These are phyloP conservation scores for Gobionotothen gibberifrons DNA, from an alignment of 2,797 vertebrate species.

Conservation along the genomic window DNA sequence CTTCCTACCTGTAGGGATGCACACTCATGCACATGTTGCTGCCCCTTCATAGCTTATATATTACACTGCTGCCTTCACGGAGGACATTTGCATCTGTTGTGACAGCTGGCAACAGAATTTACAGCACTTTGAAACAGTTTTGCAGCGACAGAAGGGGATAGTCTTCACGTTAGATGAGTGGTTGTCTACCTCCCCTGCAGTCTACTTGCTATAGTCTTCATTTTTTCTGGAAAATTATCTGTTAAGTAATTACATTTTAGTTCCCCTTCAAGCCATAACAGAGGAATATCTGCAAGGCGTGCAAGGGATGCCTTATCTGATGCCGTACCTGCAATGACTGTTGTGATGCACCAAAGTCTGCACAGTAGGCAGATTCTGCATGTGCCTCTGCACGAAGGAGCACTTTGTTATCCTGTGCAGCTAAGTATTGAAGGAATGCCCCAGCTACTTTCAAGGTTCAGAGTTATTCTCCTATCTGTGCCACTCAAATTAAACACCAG, in stretches of 20 bases:
- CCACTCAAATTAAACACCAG: slow-evolving; percentile 38
- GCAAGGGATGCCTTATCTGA: slow-evolving; percentile 30
- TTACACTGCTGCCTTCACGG: background rate
- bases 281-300: slow-evolving; percentile 48
- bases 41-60: background rate
- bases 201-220: background rate
- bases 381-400: slow-evolving; percentile 35
- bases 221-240: slow-evolving; percentile 27
- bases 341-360: slow-evolving; percentile 41
- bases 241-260: slow-evolving; percentile 33
- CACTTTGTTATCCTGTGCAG: slow-evolving; percentile 49
- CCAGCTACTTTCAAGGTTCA: slow-evolving; percentile 37
- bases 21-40: background rate
- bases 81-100: slow-evolving; percentile 9
- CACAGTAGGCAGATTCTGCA: slow-evolving; percentile 47
- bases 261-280: slow-evolving; percentile 27
- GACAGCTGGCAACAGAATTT: slow-evolving; percentile 23
- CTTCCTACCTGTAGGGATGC: background rate
- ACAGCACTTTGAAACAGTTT: background rate
- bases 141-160: background rate
- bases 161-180: slow-evolving; percentile 15
- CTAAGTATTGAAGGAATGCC: slow-evolving; percentile 46
- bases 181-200: slow-evolving; percentile 11
- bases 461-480: slow-evolving; percentile 41
- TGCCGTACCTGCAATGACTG: slow-evolving; percentile 43